Conservation (phyloP, 1,140 invertebrate genomes). For the Ptiloglossa arizonensis region DNA sequence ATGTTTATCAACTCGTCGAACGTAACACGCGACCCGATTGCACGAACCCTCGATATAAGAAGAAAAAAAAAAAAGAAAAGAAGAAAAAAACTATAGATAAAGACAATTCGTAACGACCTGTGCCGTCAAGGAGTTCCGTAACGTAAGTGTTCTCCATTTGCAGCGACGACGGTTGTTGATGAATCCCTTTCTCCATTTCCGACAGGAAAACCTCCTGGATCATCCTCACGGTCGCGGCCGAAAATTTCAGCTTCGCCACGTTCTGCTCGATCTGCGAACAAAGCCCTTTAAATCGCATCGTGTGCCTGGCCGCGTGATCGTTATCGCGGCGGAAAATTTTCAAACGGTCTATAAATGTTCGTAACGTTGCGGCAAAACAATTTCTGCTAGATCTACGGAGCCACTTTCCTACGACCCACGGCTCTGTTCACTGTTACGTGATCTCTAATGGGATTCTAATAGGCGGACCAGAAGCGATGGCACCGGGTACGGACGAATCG, state of each 20-base stretch:
- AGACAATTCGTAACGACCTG: constrained; percentile 77
- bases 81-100: not conserved
- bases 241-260: constrained; percentile 75
- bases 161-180: constrained; percentile 83
- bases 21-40: not conserved
- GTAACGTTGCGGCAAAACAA: constrained; percentile 9
- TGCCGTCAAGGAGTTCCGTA: constrained; percentile 84
- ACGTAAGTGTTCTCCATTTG: constrained; percentile 88
- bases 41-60: too few relatives aligned
- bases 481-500: not conserved
- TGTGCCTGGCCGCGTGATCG: not conserved
- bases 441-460: constrained; percentile 40
- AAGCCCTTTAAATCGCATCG: not conserved
- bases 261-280: constrained; percentile 79
- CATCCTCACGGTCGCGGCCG: constrained; percentile 73
- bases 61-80: not conserved
- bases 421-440: constrained; percentile 35
- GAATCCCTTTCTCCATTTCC: constrained; percentile 85
- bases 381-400: not conserved
- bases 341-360: constrained; percentile 34
- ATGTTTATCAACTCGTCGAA: not conserved
- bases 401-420: constrained; percentile 9
- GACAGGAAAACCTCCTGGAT: constrained; percentile 82
- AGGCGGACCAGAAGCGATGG: not conserved
- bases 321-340: constrained; percentile 22